Base-by-base conservation (phyloP, 2,888 invertebrate genomes). In the Octonoba sinensis region DNA sequence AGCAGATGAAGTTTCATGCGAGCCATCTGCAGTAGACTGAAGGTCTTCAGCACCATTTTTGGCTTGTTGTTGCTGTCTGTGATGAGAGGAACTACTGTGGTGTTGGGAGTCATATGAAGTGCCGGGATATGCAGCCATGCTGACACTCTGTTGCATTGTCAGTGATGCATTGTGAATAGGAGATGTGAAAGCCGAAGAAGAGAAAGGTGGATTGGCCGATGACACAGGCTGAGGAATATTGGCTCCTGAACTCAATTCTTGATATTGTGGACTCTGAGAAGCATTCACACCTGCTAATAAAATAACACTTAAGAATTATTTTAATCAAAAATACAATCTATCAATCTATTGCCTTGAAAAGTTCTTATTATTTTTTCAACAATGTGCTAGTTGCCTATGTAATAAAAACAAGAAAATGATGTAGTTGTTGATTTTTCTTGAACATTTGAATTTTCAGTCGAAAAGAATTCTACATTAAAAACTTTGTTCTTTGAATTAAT, bases 181-280 rank as follows among this genome's bases (percentile, higher is more conserved):
- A n/a, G 82, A 82, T 46, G 75, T 76, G 24, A 82, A 82, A 18
- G 82, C 71, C 2, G 82, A 72, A 15, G 82, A 70, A 11, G 76
- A 76, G 60, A 66, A 82, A 16, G 82, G 71, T n/a, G 82, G 64
- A 27, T 70, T 76, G n/a, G 64, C 72, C 12, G 82, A 67, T 46
- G 75, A 72, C 18, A 71, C 62, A 13, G 66, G 27, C 18, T 59
- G 71, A 18, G 74, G 64, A 12, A 54, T 36, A 59, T 18, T 59
- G 47, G 22, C 57, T 54, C 51, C 57, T 16, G 59, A 65, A 24
- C 59, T 27, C 20, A 71, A 66, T 18, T 75, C 75, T 66, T 82
- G 82, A 44, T 74, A 82, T 54, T 69, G 62, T n/a, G 82, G 72
- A 57, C 74, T 74, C 65, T 82, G 81, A 47, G 82, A 64, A 24